Evolutionary conservation across 1,140 invertebrate species (phyloP).

Genomic region (Brachionus angularis): DNA sequence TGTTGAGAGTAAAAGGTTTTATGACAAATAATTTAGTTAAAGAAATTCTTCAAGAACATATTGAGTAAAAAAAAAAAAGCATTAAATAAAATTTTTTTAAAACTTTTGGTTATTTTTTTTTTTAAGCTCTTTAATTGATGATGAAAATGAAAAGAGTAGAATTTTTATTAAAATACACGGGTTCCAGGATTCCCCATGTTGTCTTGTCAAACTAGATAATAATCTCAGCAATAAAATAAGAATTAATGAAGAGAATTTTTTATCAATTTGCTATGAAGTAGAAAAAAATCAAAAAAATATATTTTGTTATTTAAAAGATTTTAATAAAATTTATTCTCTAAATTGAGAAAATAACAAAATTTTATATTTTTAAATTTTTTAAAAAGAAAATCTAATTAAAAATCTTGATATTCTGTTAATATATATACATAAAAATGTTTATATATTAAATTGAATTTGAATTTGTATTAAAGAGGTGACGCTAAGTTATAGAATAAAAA

Average conservation of each 20-base stretch:
- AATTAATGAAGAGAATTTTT: slow-evolving; percentile 27
- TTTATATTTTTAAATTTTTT: too few relatives aligned
- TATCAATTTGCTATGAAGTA: neutral
- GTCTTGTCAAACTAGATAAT: neutral
- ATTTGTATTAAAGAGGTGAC: too few relatives aligned
- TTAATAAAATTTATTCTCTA: slow-evolving; percentile 33
- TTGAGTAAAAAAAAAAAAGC: neutral
- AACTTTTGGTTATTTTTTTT: neutral
- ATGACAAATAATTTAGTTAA: slow-evolving; percentile 4
- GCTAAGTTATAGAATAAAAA: too few relatives aligned
- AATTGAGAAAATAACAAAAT: too few relatives aligned
- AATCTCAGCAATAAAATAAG: neutral
- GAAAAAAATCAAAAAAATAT: neutral
- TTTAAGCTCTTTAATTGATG: neutral
- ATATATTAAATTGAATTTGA: too few relatives aligned
- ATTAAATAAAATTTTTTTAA: neutral
- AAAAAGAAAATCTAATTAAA: too few relatives aligned
- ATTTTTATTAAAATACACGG: slow-evolving; percentile 18
- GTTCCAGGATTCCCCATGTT: neutral
- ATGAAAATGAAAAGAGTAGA: neutral
- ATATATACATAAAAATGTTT: too few relatives aligned
- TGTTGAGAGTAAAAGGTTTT: slow-evolving; percentile 9
- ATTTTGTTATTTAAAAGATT: neutral
- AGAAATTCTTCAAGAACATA: neutral
- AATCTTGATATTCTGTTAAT: too few relatives aligned